These are phyloP conservation scores for Aptenodytes forsteri DNA, from an alignment of 2,113 vertebrate genomes.

Conservation along the genomic window DNA sequence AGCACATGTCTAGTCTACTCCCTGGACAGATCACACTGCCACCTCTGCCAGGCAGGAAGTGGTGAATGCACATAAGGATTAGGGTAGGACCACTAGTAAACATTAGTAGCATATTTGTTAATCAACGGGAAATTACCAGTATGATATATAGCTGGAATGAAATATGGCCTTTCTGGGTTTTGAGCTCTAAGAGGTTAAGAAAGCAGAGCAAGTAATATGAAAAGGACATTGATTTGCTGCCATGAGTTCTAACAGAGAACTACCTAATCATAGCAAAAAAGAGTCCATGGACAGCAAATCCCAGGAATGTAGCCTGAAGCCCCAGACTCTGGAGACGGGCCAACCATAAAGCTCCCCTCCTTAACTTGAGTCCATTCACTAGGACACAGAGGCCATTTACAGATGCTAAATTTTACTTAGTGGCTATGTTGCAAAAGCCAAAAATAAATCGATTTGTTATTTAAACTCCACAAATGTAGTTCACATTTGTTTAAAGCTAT, in stretches of 20 bases:
- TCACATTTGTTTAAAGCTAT: conserved; percentile 17
- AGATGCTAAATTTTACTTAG: conserved; percentile 55
- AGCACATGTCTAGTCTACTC: not conserved
- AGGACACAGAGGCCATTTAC: conserved; percentile 44
- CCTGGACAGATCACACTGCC: not conserved
- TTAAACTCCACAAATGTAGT: not conserved
- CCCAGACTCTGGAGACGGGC: conserved; percentile 40
- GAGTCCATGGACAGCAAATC: conserved; percentile 13
- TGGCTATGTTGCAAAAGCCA: not conserved
- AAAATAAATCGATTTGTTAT: conserved; percentile 54
- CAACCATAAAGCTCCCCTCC: conserved; percentile 9
- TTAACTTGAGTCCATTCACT: conserved; percentile 14
- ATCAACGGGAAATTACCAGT: conserved; percentile 41
- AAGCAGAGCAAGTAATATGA: conserved; percentile 49
- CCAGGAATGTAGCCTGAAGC: conserved; percentile 48
- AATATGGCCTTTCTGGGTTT: conserved; percentile 29
- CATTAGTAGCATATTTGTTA: conserved; percentile 37
- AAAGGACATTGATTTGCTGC: conserved; percentile 50
- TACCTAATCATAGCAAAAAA: conserved; percentile 42
- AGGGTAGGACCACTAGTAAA: conserved; percentile 44
- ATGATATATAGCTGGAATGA: conserved; percentile 36
- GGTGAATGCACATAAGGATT: conserved; percentile 12
- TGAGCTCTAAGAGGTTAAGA: conserved; percentile 47
- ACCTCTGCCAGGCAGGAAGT: conserved; percentile 42
- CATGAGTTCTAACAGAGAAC: conserved; percentile 24